Base-by-base conservation (phyloP, 2,797 vertebrate genomes). In the Nannoperca obscura region DNA sequence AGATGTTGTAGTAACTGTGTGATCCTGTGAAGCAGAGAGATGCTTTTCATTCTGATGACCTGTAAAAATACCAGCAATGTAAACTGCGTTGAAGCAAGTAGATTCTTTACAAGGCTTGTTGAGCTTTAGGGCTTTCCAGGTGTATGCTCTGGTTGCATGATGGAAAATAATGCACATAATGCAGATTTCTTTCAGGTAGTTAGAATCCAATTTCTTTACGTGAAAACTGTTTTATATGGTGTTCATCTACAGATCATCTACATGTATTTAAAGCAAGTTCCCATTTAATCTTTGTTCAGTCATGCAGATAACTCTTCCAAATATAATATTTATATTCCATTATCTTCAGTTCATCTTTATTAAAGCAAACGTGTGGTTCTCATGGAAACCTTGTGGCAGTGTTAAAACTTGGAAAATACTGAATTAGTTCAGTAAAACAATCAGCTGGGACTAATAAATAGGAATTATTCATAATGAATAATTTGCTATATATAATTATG, bases 11-110 rank as follows among this genome's bases (percentile, higher is more conserved):
- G 4, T 65, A 70, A 65, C 14, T 34, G 52, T 17, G 2, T 52
- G 10, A 71, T 10, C 10, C 13, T 1, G 13, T 67, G 14, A 76
- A 15, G 46, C 32, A 74, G 30, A 59, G 22, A 62, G 12, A 61
- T 52, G 20, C 6, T 24, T 50, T 50, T 67, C 11, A 5, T 32
- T 76, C 24, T 60, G n/a, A 60, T 64, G 22, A 65, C 27, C 34
- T 80, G 12, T 55, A 20, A 46, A 82, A 78, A 69, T 55, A 46
- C 6, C 27, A 70, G 38, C 27, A 52, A 74, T 40, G 27, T 24
- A 50, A 79, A 61, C 19, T 7, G 19, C 30, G 8, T 44, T 67
- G 12, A 71, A 75, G 62, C 38, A 54, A 40, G 19, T 46, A 61
- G 13, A 78, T 65, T 69, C 17, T 72, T 76, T 63, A 44, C 13